Evolutionary conservation across 2,888 invertebrate genomes (phyloP), one percentile per base, ranked within the genome.

Genomic region (Chalcis sispes): DNA sequence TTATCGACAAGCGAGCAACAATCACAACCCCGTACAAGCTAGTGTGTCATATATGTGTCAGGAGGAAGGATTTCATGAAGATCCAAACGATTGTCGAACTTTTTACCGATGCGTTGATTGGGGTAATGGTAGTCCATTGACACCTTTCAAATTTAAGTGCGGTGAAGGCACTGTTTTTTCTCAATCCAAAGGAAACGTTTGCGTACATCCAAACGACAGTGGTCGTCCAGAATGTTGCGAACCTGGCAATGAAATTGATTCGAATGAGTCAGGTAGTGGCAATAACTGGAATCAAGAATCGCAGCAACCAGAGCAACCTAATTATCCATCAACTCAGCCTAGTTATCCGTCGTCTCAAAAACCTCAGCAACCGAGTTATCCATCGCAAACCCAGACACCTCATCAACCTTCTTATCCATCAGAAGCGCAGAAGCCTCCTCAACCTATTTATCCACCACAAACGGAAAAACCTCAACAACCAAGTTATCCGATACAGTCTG

Each of bases 31-130:
- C 52, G 67, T 25, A 3, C 76, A 78, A 25, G 56, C n/a, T 0
- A 42, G 2, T 27, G 71, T 50, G 25, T 52, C n/a, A 74, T 91
- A 93, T 80, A 85, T 89, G 36, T 95, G 95, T 83, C 88, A 89
- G 2, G 89, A 90, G 23, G 94, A 94, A 87, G 96, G 95, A 25
- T 94, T 94, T 79, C 92, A 93, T 85, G 90, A 92, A 1, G 94
- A 95, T 85, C 91, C 93, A n/a, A 85, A 86, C n/a, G 91, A 95
- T 84, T 96, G 96, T 84, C 90, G 90, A 62, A 89, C 92, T 66
- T 96, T 95, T 89, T 95, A 95, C 85, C 91, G 95, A 83, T 96
- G 96, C 81, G 92, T 94, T 20, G 90, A 91, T 81, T 92, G 91
- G 84, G 91, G 91, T 74, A 89, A 89, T 74, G 90, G 90, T 54